Evolutionary conservation across 2,888 invertebrate genomes (phyloP), one percentile per base, ranked within the genome.

Genomic region (Mesorhabditis spiculigera): DNA sequence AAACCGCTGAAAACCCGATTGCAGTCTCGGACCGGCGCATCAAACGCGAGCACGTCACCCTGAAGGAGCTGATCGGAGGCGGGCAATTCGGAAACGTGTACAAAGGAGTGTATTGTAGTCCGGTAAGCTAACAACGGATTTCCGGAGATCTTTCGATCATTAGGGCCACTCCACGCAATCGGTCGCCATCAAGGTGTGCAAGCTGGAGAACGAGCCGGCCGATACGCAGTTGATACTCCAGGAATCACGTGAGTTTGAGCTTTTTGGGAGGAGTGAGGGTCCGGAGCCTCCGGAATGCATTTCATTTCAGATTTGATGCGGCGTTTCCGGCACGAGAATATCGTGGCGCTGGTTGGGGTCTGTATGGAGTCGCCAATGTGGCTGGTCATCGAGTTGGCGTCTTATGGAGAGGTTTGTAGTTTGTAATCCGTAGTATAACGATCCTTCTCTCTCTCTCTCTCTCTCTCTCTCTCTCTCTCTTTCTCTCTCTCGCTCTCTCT

Each of bases 71-170:
- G 75, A 92, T 98, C 73, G 98, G 97, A 0, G 94, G 96, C 86
- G 98, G 97, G 5, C 97, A 98, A 86, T 98, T 98, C 87, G 97
- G 97, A 4, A 96, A 97, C 86, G 97, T 98, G 13, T 94, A 95
- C 86, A 93, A 93, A 87, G 97, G 97, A 82, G 89, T 10, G 8
- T 72, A 75, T 44, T 68, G 72, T 43, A 65, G 68, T 6, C 68
- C 69, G 42, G 73, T 45, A 58, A 10, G 63, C 41, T 4, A 10
- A 28, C 63, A 10, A 4, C 10, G 10, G 10, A 63, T 28, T 63
- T 10, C 58, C 8, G 8, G 8, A 50, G n/a, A 50, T 3, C 8
- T 50, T n/a, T 10, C 8, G 58, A n/a, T 50, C 8, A 13, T 50
- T n/a, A 50, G 78, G 90, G 90, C 82, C 90, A 90, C 73, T 89